A percentile compares a stretch with the other conserved stretches of the same genome.
phyloP scores from a whole-genome alignment of 2,888 invertebrate species.

The Chloromyia formosa region DNA sequence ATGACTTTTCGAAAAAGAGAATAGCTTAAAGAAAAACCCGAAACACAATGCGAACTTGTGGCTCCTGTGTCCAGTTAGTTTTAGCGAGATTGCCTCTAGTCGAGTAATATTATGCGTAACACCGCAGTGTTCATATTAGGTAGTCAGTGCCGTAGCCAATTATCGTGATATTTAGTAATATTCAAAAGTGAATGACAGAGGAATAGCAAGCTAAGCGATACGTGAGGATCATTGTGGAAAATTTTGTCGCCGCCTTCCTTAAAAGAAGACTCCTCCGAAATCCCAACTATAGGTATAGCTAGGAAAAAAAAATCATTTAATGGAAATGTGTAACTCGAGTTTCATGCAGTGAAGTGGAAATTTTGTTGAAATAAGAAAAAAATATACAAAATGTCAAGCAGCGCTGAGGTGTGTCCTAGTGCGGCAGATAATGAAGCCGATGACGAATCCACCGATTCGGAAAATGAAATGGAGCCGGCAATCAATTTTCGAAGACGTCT shows the following conservation, averaged over 20 bases:
- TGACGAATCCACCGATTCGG: conserved; percentile 81
- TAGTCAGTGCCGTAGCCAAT: conserved; percentile 11
- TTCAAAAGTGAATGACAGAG: not conserved
- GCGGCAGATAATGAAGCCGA: conserved; percentile 61
- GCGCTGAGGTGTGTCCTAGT: conserved; percentile 34
- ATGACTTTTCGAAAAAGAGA: conserved; percentile 4
- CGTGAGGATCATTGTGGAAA: not conserved
- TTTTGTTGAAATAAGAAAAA: not conserved
- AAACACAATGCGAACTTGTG: conserved; percentile 10
- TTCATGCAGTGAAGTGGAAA: not conserved
- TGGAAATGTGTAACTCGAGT: no score
- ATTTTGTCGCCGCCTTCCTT: not conserved
- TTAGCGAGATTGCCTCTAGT: not conserved
- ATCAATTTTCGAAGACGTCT: conserved; percentile 79
- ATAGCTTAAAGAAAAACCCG: not conserved
- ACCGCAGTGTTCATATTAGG: conserved; percentile 29
- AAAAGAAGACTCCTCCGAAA: no score
- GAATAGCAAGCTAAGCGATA: not conserved
- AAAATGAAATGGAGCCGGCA: conserved; percentile 82
- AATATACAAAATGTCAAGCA: conserved; percentile 7
- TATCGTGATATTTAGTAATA: conserved; percentile 19
- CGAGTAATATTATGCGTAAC: not conserved
- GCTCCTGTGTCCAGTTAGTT: conserved; percentile 16
- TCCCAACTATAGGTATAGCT: no score
- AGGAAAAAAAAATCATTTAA: no score